Evolutionary conservation across 2,888 invertebrate genomes (phyloP).

Genomic region (Holacanthella duospinosa): DNA sequence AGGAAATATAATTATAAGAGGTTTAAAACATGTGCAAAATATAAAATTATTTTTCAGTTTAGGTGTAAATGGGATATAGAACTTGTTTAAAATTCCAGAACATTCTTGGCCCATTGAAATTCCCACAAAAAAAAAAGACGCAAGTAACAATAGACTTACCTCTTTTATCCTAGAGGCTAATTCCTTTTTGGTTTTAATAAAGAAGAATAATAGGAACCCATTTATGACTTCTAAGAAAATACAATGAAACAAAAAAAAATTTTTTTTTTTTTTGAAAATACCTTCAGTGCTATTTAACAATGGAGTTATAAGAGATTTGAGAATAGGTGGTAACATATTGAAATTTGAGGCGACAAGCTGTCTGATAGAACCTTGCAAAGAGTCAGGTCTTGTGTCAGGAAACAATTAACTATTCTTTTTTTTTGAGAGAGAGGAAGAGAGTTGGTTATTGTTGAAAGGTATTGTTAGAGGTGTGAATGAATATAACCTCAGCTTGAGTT

Average conservation of each 20-base stretch:
- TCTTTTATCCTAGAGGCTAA: not conserved
- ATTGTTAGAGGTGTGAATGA: conserved; percentile 1
- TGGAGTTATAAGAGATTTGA: not conserved
- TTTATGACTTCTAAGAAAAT: not conserved
- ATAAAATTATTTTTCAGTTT: not conserved
- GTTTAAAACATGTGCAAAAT: too few relatives aligned
- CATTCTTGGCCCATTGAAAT: too few relatives aligned
- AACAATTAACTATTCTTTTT: not conserved
- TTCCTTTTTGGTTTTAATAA: not conserved
- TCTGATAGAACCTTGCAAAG: not conserved
- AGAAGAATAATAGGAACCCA: not conserved
- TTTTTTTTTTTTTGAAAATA: not conserved
- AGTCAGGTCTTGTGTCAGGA: not conserved
- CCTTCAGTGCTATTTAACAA: not conserved
- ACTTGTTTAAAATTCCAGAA: not conserved
- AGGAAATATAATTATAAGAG: too few relatives aligned
- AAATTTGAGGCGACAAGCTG: not conserved
- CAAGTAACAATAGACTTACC: not conserved
- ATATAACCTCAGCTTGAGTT: not conserved
- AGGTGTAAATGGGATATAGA: too few relatives aligned
- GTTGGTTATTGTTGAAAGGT: not conserved
- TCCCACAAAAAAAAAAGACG: not conserved
- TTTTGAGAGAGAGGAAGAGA: too few relatives aligned
- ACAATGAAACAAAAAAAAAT: not conserved
- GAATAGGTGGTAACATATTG: not conserved